phyloP scores from a whole-genome alignment of 1,140 invertebrate species.

The Samia ricini region DNA sequence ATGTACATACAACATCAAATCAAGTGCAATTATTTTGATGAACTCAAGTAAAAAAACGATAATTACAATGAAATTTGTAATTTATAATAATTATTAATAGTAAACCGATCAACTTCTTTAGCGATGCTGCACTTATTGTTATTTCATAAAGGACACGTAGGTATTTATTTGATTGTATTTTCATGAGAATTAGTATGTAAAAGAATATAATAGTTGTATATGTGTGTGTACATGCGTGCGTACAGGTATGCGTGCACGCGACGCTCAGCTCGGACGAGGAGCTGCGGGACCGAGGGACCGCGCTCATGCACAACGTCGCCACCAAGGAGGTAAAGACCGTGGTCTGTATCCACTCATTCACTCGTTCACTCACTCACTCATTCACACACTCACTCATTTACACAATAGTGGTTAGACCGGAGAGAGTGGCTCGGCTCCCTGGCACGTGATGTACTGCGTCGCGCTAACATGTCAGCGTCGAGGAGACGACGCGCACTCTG shows the following conservation, averaged over 20 bases:
- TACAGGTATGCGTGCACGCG: constrained; percentile 88
- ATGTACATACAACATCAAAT: no score
- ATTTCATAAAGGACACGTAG: no score
- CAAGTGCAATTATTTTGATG: no score
- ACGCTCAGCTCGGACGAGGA: constrained; percentile 85
- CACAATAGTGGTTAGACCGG: not conserved
- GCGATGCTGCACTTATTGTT: no score
- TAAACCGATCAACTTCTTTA: no score
- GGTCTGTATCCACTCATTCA: constrained; percentile 85
- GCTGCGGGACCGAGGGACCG: constrained; percentile 90
- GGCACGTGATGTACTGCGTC: not conserved
- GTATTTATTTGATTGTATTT: no score
- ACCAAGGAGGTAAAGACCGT: constrained; percentile 98
- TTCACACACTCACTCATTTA: not conserved
- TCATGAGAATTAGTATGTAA: no score
- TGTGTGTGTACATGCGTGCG: constrained; percentile 4
- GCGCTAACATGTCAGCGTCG: not conserved
- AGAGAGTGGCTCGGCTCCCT: not conserved
- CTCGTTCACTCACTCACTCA: not conserved
- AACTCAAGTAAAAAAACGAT: no score
- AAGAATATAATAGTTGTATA: no score
- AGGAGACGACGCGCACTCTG: not conserved
- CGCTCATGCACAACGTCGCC: constrained; percentile 93
- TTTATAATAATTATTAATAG: no score
- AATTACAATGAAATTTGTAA: no score